Evolutionary conservation across 2,888 invertebrate species (phyloP), one percentile per base, ranked within the genome.

Genomic region (Galerucella nymphaeae): DNA sequence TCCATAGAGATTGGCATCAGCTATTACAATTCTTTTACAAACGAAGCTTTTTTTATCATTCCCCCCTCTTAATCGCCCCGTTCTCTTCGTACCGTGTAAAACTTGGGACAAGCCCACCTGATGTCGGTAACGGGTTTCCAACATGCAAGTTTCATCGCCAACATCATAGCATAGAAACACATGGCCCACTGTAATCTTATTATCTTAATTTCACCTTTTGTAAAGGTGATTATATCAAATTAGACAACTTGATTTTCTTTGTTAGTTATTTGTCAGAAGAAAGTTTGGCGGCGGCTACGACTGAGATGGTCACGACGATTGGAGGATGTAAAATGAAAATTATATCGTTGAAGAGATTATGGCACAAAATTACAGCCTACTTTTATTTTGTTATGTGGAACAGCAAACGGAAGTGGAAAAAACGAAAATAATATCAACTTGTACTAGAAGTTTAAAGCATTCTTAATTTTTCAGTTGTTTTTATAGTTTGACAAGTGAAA

Each of bases 151-250:
- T 79, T 77, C 82, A 83, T 83, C 68, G 68, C n/a, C 38, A 45
- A 18, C 83, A 82, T 81, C 80, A 78, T 79, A 78, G 80, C 80
- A 81, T 78, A 79, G 78, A 78, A 80, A 82, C 83, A 82, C 82
- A 83, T 80, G 82, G 78, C 80, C 78, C 72, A 75, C 71, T 74
- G 75, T 82, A 84, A 83, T 83, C 84, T 81, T 81, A 83, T 83
- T 83, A 84, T 84, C 84, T 84, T 83, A 84, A 85, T 85, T 84
- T 80, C 76, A 81, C 82, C 82, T 80, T 66, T 82, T 81, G 80
- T 82, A 79, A 80, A 79, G 30, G 77, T 82, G 81, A 82, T 81
- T 82, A 82, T 78, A 81, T 81, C 79, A 80, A 79, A 79, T 79
- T 77, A 77, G 78, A 75, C 76, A 71, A 74, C 71, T 75, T 75